phyloP scores from a whole-genome alignment of 2,113 vertebrate genomes.

The Antechinus flavipes region DNA sequence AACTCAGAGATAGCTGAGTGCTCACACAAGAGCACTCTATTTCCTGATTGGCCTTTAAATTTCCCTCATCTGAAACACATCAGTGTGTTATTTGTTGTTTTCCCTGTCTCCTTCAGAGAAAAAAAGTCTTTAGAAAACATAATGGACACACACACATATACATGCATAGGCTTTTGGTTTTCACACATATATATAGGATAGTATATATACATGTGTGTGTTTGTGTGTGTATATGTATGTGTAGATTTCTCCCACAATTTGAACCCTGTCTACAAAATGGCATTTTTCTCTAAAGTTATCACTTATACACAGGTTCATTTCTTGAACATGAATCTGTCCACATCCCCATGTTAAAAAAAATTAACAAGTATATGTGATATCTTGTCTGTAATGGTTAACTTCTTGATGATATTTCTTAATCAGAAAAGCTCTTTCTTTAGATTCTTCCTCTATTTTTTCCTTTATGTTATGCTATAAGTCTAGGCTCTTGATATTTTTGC shows the following conservation, averaged over 20 bases:
- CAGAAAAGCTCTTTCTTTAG: neutral
- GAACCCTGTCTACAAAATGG: neutral
- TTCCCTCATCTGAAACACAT: neutral
- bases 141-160: neutral
- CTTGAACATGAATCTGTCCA: neutral
- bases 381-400: neutral
- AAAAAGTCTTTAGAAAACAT: neutral
- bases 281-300: neutral
- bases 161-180: neutral
- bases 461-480: neutral
- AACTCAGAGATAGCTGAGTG: conserved; percentile 43
- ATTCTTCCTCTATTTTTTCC: neutral
- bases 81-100: neutral
- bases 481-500: neutral
- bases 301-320: neutral
- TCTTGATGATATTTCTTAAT: neutral
- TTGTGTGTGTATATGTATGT: neutral
- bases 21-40: conserved; percentile 55
- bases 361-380: neutral
- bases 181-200: neutral
- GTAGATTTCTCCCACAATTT: neutral
- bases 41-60: conserved; percentile 58
- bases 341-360: neutral
- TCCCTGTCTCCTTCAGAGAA: neutral
- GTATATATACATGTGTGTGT: neutral